Evolutionary conservation across 2,888 invertebrate genomes (phyloP), one percentile per base, ranked within the genome.

Genomic region (Cryptus viduatorius): DNA sequence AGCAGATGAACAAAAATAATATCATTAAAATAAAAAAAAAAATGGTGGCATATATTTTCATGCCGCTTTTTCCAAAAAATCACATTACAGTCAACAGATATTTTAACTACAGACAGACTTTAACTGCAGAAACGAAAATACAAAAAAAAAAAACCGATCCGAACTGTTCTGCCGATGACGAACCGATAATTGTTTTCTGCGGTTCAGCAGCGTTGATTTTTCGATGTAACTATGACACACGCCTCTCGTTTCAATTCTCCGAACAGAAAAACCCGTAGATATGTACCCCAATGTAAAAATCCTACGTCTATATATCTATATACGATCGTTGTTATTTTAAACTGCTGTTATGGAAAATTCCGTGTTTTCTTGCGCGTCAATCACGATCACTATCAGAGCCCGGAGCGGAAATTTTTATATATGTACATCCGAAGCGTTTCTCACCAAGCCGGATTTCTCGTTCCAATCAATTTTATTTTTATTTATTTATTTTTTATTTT

Each of bases 371-470:
- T 53, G 29, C 53, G 42, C 69, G 81, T 76, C 81, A 82, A 82
- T 82, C 81, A 76, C 71, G 61, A 76, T 82, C 71, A 50, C 73
- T 61, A 64, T 81, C 50, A 50, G 53, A 44, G 56, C 81, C 64
- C 44, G 44, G 69, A 82, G 76, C 71, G 64, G 12, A 71, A 64
- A 46, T 44, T 61, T 64, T 69, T 24, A 19, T 46, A 76, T 37
- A 76, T 37, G 50, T 48, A 68, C 12, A 42, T 64, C 48, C 61
- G 29, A 61, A 37, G n/a, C n/a, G 77, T 42, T 56, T 69, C 59
- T n/a, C 29, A 61, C 68, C 31, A n/a, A 24, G 50, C 42, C 24
- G 50, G 12, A 46, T 76, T 61, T 64, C 48, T 64, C 59, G 56
- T 24, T 73, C 46, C 59, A 46, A 46, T 73, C 61, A 24, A 61